Evolutionary conservation across 2,113 vertebrate genomes (phyloP).

Genomic region (Puntigrus tetrazona): DNA sequence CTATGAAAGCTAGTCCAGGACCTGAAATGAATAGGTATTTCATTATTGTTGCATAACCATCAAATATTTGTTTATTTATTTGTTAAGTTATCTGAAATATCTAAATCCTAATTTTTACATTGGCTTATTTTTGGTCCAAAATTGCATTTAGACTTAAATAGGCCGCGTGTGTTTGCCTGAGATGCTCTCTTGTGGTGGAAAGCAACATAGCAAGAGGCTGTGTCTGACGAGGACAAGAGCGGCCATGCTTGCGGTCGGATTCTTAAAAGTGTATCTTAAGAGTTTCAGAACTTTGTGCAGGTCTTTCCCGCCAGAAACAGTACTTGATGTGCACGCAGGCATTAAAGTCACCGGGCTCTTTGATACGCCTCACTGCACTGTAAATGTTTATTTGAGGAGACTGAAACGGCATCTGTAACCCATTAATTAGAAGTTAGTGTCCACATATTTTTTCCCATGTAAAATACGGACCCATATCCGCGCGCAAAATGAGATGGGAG

Average conservation of each 20-base stretch:
- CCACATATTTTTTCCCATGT: not conserved
- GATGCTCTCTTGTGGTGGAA: constrained; percentile 68
- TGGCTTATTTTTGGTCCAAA: not conserved
- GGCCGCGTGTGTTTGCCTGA: not conserved
- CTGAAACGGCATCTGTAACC: not conserved
- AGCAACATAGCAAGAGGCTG: not conserved
- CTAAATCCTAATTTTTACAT: not conserved
- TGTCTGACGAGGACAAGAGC: not conserved
- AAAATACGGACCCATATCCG: not conserved
- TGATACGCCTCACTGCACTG: not conserved
- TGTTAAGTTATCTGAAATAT: not conserved
- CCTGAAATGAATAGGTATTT: constrained; percentile 77
- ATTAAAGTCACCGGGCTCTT: not conserved
- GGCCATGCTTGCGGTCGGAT: not conserved
- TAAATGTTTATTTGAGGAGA: not conserved
- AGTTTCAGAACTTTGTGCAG: not conserved
- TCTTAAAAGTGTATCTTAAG: not conserved
- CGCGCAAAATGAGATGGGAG: not conserved
- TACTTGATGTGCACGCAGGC: not conserved
- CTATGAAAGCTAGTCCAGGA: constrained; percentile 85
- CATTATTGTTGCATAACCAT: not conserved
- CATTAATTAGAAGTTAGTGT: not conserved
- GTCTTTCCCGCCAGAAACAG: not conserved
- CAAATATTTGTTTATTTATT: not conserved
- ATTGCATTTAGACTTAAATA: not conserved